A percentile compares a stretch with the other conserved stretches of the same genome.
These are phyloP conservation scores for Tympanuchus pallidicinctus DNA, from an alignment of 2,113 vertebrate genomes.

Conservation along the genomic window DNA sequence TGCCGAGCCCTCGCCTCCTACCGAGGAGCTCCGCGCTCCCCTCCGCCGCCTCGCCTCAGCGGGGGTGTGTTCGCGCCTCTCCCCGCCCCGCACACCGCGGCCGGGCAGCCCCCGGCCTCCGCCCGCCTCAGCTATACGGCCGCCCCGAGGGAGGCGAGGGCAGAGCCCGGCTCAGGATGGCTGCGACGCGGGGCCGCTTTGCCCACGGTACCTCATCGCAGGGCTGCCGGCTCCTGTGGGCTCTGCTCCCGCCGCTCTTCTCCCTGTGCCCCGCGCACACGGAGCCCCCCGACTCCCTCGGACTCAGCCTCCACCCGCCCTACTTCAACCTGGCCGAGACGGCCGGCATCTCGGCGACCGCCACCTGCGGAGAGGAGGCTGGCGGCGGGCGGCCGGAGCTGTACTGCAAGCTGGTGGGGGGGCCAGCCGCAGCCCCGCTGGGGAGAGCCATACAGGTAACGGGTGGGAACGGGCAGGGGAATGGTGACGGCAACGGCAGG, in stretches of 20 bases:
- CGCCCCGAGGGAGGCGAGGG: not conserved
- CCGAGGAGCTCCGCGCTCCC: not conserved
- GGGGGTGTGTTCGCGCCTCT: not conserved
- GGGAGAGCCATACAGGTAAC: constrained; percentile 89
- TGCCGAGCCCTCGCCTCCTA: not conserved
- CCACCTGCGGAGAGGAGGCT: constrained; percentile 90
- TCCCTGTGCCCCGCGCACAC: not conserved
- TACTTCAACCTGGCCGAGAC: constrained; percentile 90
- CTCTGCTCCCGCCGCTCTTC: constrained; percentile 1
- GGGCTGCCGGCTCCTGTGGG: not conserved
- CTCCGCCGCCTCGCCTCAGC: not conserved
- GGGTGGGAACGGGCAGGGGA: not conserved
- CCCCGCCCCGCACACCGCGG: not conserved
- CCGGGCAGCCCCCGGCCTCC: not conserved
- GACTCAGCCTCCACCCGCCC: constrained; percentile 85
- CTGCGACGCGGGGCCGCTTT: not conserved
- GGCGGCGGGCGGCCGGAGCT: constrained; percentile 78
- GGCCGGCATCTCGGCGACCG: constrained; percentile 83
- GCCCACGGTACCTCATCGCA: not conserved
- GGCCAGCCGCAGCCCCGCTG: constrained; percentile 75
- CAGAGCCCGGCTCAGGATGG: not conserved
- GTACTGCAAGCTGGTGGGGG: constrained; percentile 93
- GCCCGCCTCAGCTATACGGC: not conserved
- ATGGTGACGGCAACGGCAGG: too few species aligned
- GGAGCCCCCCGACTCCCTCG: not conserved